Evolutionary conservation across 1,140 invertebrate genomes (phyloP), one percentile per base, ranked within the genome.

Genomic region (Drosophila rhopaloa): DNA sequence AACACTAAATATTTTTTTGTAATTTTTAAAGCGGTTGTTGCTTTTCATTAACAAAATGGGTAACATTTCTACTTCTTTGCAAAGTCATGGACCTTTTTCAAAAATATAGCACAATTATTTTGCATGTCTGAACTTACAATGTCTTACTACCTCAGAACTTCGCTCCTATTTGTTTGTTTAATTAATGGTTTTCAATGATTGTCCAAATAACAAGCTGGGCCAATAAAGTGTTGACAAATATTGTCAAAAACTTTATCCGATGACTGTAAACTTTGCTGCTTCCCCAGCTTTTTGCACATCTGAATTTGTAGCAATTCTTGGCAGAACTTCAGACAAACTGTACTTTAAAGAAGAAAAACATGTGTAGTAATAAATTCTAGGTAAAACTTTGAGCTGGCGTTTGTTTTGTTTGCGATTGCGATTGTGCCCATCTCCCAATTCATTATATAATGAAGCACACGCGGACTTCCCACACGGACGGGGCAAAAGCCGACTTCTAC

Each of bases 361-460:
- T 50, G 19, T 19, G 32, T 14, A 35, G 65, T 29, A 50, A 71
- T 70, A 71, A 72, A 72, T 58, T 71, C 44, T 72, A 58, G 54
- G 53, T 53, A 29, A 72, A 71, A 71, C 66, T 72, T 71, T 71
- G 27, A 55, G 37, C 43, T 70, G 32, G 50, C 51, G 37, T 56
- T 27, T 70, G 41, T 44, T 55, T 43, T 37, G 32, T 27, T 67
- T 66, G 37, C 13, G 51, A 70, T 19, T 37, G 48, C 13, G 32
- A 46, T 29, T 43, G 60, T 57, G 61, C 50, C 67, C 67, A 76
- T 76, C 71, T 65, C 71, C 60, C 51, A 43, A 57, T 67, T 57
- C 73, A 76, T 76, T 76, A 76, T 76, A 76, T 76, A 76, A 76
- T 76, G 73, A 66, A 76, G 54, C 73, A 67, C 47, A 76, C 56